Conservation (phyloP, 2,797 vertebrate species). For the Telmatherina bonti region DNA sequence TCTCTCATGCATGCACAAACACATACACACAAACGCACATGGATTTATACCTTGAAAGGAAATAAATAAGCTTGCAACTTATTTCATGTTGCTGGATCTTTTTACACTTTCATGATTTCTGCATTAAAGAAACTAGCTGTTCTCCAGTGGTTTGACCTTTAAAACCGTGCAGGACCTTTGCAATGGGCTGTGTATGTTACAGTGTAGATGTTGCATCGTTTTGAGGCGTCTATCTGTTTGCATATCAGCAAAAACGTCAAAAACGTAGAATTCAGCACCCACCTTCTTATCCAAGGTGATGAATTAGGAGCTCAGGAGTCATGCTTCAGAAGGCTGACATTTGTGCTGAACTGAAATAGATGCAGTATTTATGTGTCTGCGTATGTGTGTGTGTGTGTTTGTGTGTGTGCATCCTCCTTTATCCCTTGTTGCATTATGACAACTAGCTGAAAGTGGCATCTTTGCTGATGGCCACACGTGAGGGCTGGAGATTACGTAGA, state of each 20-base stretch:
- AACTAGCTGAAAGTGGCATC: slow-evolving; percentile 34
- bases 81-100: slow-evolving; percentile 16
- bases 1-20: background rate
- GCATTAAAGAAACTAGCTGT: slow-evolving; percentile 15
- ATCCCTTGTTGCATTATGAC: slow-evolving; percentile 26
- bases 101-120: background rate
- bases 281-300: slow-evolving; percentile 24
- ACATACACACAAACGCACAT: background rate
- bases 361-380: slow-evolving; percentile 9
- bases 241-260: background rate
- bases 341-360: slow-evolving; percentile 69
- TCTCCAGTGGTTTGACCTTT: background rate
- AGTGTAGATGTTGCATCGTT: background rate
- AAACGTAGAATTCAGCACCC: slow-evolving; percentile 22
- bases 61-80: background rate
- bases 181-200: slow-evolving; percentile 13
- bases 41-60: background rate
- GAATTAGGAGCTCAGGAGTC: slow-evolving; percentile 39
- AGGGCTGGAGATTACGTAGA: slow-evolving; percentile 36
- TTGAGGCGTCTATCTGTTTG: slow-evolving; percentile 35
- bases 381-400: slow-evolving; percentile 12
- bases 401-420: slow-evolving; percentile 15
- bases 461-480: slow-evolving; percentile 15
- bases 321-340: slow-evolving; percentile 52
- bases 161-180: background rate